These are phyloP conservation scores for Montipora efflorescens DNA, from an alignment of 64 coral and sea anemone genomes.

Conservation along the genomic window DNA sequence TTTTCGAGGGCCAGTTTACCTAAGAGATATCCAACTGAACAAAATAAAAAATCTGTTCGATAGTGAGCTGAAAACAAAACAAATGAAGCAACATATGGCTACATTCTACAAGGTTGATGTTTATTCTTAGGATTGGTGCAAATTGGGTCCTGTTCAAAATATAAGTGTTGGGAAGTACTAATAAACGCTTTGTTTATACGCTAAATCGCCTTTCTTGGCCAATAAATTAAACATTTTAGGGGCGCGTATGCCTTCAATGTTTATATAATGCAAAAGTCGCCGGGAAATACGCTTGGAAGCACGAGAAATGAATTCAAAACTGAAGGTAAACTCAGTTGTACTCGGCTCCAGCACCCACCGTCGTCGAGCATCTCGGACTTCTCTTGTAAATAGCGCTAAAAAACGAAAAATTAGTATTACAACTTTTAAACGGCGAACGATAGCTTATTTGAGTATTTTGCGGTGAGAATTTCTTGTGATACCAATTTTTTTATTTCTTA, in stretches of 20 bases:
- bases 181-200: slow-evolving; percentile 5
- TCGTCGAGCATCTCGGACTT: neutral
- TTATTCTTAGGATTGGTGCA: slow-evolving; percentile 6
- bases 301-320: neutral
- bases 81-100: slow-evolving; percentile 42
- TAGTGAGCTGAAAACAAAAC: neutral
- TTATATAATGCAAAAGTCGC: neutral
- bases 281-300: neutral
- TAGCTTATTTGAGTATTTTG: neutral
- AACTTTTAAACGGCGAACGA: neutral
- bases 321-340: neutral
- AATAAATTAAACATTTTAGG: neutral
- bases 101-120: slow-evolving; percentile 31
- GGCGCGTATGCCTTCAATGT: neutral
- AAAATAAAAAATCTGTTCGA: slow-evolving; percentile 39
- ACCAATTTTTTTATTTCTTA: neutral
- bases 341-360: neutral
- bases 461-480: neutral
- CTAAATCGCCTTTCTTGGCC: neutral
- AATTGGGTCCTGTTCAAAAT: slow-evolving; percentile 30
- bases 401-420: neutral
- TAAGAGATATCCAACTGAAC: slow-evolving; percentile 27
- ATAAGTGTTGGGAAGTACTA: slow-evolving; percentile 23
- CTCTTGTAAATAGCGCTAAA: neutral
- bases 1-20: slow-evolving; percentile 28